Base-by-base conservation (phyloP, 2,797 vertebrate species). In the Hafferia zeledoni region DNA sequence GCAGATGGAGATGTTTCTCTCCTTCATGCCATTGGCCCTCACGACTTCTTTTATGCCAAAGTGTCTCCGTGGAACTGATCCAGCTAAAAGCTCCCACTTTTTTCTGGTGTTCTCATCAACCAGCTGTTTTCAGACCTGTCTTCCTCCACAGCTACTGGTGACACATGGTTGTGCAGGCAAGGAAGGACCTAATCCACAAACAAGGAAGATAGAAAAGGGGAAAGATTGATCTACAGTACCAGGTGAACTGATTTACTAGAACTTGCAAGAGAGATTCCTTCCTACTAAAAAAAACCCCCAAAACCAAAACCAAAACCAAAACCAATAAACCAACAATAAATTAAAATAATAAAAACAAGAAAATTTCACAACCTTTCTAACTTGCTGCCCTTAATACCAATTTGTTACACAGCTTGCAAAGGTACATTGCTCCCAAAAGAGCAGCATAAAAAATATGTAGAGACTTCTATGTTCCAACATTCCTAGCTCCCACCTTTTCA, bases 181-280 rank as follows among this genome's bases (percentile, higher is more conserved):
- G 49, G 52, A 87, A 92, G 22, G 8, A 88, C 30, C 49, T 88
- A 87, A 90, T 50, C 19, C 39, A 82, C 57, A 61, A 71, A 61
- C 10, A 56, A 9, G 1, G 1, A 75, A 86, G 17, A 50, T 17
- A 46, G 43, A 61, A 90, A 64, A 17, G 6, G 19, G n/a, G 2
- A 80, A 74, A 30, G 13, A 25, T 13, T 27, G 2, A 49, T 39
- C 27, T 56, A 41, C 16, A 63, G 52, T 31, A 67, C 53, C 30
- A 87, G 23, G 10, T 19, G 12, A 85, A 71, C 10, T 57, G 50
- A 47, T 69, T 72, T 80, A 70, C 23, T 31, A 50, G 17, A 27
- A 79, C 47, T 35, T 82, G 23, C 22, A 43, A 65, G 41, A 52
- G 13, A 82, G 1, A 79, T 24, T 43, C 11, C 10, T 82, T 72